Conservation (phyloP, 2,113 vertebrate genomes). For the Corythornis cristatus region DNA sequence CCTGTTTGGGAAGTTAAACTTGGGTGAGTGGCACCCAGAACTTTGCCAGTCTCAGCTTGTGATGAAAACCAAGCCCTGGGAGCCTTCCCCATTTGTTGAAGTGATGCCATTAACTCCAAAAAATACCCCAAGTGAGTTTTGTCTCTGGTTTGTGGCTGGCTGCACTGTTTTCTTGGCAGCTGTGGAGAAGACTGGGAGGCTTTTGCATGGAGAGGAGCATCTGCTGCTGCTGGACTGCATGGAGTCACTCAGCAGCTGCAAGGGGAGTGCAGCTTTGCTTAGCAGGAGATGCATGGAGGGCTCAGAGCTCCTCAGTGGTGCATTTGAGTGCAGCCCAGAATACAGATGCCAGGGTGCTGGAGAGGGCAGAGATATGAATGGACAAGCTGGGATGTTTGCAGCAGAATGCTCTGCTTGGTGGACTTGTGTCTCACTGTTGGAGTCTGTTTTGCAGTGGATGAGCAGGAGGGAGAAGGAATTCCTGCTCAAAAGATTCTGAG, state of each 20-base stretch:
- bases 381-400: not conserved
- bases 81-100: not conserved
- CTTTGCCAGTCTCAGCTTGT: not conserved
- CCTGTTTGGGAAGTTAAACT: not conserved
- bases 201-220: not conserved
- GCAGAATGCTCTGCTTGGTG: not conserved
- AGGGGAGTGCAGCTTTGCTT: not conserved
- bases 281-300: not conserved
- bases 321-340: not conserved
- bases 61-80: not conserved
- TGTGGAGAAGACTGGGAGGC: not conserved
- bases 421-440: not conserved
- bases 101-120: not conserved
- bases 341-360: not conserved
- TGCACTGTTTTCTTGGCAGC: rapidly evolving
- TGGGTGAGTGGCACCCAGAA: rapidly evolving
- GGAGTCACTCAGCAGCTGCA: not conserved
- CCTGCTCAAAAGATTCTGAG: not conserved
- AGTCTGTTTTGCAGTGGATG: not conserved
- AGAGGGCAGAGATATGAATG: not conserved
- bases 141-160: not conserved
- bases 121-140: not conserved
- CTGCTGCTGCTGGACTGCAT: not conserved
- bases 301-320: not conserved
- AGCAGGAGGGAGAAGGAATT: not conserved